Evolutionary conservation across 2,888 invertebrate species (phyloP), one percentile per base, ranked within the genome.

Genomic region (Tipula confusa): DNA sequence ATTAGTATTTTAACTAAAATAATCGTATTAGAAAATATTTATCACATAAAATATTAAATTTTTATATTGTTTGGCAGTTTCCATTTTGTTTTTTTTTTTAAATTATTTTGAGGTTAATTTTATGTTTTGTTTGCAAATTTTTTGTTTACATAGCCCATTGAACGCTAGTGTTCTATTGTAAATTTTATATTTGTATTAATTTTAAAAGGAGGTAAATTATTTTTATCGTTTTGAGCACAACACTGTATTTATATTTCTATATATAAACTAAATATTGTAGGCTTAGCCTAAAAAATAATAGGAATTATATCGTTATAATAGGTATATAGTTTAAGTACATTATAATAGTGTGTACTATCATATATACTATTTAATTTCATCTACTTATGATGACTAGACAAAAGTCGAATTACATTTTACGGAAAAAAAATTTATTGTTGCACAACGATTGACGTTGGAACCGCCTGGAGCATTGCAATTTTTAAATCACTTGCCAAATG

Each of bases 401-500:
- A 24, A 64, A 64, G 24, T 64, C 18, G 15, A 43, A 43, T 15
- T 24, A 24, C 9, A 24, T 64, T 43, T 43, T 64, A 31, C 31
- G 3, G 31, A 5, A 31, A 3, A 38, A 1, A 3, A 0, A 4
- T 80, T 80, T 80, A 29, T 29, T 29, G 31, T 80, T 80, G 29
- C n/a, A 82, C 24, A 36, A 82, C n/a, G n/a, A n/a, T 82, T 28
- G 18, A 38, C 29, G 31, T 0, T 43, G 43, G 84, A 18, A 94
- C 94, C 7, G 94, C 93, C 87, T 94, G 93, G 84, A 95, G 92
- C 88, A 95, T 90, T 84, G 93, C 93, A 84, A 93, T 91, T 86
- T 96, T 95, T 83, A 97, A 91, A 86, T 95, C 95, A 86, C 93
- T 93, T 9, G 97, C 97, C 83, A 96, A 91, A 86, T 95, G 94